Evolutionary conservation across 2,797 vertebrate genomes (phyloP).

Genomic region (Spinus pinus): DNA sequence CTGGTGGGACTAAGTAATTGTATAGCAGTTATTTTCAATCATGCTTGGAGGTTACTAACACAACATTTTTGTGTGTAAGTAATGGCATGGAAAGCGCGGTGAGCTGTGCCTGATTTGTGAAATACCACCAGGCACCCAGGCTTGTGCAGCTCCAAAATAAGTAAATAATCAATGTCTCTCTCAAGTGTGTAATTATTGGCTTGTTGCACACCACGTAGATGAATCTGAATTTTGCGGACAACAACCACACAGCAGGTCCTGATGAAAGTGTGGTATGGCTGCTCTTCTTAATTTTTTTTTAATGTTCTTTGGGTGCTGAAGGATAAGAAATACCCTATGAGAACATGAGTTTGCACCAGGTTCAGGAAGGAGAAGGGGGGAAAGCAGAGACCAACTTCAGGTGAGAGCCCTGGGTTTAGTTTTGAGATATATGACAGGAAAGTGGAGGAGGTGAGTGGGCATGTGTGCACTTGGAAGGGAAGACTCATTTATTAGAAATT

Average conservation of each 20-base stretch:
- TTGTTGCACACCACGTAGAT: fast-evolving
- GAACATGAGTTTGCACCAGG: not conserved
- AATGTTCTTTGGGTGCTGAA: not conserved
- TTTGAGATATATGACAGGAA: not conserved
- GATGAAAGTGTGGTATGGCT: not conserved
- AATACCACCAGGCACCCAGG: not conserved
- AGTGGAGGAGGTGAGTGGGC: not conserved
- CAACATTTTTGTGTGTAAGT: not conserved
- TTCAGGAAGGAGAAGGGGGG: not conserved
- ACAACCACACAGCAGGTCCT: not conserved
- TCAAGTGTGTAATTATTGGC: not conserved
- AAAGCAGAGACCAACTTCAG: not conserved
- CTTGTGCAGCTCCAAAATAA: not conserved
- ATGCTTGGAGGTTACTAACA: not conserved
- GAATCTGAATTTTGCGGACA: not conserved
- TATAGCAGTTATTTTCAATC: not conserved
- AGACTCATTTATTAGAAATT: not conserved
- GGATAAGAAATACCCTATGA: fast-evolving
- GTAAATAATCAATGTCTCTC: not conserved
- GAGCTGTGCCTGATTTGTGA: not conserved
- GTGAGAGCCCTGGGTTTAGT: not conserved
- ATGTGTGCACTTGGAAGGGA: not conserved
- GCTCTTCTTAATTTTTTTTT: not conserved
- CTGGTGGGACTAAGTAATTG: not conserved
- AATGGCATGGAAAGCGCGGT: not conserved